Conservation (phyloP, 2,888 invertebrate genomes). For the Sphecodes monilicornis region DNA sequence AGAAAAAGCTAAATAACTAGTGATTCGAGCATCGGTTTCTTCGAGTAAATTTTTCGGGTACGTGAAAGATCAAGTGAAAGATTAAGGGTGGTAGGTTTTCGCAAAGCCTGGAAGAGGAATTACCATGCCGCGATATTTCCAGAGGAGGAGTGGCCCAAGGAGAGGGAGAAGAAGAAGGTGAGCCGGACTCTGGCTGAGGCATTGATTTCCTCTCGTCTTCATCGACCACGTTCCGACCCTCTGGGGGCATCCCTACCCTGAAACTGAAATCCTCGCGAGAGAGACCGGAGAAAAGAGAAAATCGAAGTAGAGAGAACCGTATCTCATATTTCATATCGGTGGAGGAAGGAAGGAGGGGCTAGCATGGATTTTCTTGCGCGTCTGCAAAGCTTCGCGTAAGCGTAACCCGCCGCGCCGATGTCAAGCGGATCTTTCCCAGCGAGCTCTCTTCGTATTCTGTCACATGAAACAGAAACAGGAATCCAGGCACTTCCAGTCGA, state of each 20-base stretch:
- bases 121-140: neutral
- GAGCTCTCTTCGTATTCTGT: conserved; percentile 32
- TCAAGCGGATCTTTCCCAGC: conserved; percentile 76
- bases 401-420: conserved; percentile 78
- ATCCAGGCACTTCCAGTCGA: conserved; percentile 39
- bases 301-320: conserved; percentile 71
- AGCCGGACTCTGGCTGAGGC: conserved; percentile 78
- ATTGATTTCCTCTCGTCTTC: conserved; percentile 84
- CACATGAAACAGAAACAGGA: conserved; percentile 43
- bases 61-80: neutral
- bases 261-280: conserved; percentile 66
- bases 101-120: neutral
- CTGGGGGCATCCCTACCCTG: conserved; percentile 75
- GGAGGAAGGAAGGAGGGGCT: conserved; percentile 57
- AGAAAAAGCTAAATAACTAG: too few relatives aligned
- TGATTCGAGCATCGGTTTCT: neutral
- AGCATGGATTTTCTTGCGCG: conserved; percentile 82
- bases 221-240: conserved; percentile 81
- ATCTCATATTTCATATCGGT: conserved; percentile 82
- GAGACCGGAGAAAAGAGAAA: conserved; percentile 63
- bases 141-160: conserved; percentile 48
- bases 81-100: neutral
- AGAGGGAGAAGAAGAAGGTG: conserved; percentile 67
- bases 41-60: neutral
- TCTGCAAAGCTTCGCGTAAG: conserved; percentile 77